A percentile compares a stretch with the other conserved stretches of the same genome.
Evolutionary conservation across 30 jellyfish, hydroid and myxozoan species (phyloP).

Genomic region (Hydractinia symbiolongicarpus): DNA sequence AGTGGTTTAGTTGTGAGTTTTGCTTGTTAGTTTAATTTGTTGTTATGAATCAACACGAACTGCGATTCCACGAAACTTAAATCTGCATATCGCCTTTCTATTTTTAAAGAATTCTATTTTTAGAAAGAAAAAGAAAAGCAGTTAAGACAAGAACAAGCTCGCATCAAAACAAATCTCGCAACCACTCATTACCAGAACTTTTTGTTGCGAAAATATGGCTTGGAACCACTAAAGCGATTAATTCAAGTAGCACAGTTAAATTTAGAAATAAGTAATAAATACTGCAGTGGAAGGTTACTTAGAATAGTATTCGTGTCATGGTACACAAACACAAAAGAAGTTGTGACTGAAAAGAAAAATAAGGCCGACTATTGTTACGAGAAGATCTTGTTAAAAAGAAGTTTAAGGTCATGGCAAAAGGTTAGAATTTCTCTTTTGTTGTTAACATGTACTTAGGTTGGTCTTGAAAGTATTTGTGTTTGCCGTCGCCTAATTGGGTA

Average conservation of each 20-base stretch:
- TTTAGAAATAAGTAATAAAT: conserved; percentile 46
- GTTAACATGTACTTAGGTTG: not conserved
- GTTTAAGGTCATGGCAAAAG: conserved; percentile 55
- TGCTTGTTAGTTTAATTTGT: too few relatives aligned
- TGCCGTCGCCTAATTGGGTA: not conserved
- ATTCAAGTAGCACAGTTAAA: conserved; percentile 38
- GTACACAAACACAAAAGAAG: conserved; percentile 39
- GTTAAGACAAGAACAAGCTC: conserved; percentile 39
- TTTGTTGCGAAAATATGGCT: conserved; percentile 48
- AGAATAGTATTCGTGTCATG: conserved; percentile 37
- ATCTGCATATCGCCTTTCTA: too few relatives aligned
- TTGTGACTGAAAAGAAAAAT: conserved; percentile 14
- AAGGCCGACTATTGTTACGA: conserved; percentile 47
- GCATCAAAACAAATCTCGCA: conserved; percentile 40
- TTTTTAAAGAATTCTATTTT: not conserved
- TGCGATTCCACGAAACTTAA: too few relatives aligned
- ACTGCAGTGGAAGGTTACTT: conserved; percentile 24
- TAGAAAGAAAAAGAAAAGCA: conserved; percentile 71
- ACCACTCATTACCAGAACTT: conserved; percentile 33
- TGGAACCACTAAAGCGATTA: conserved; percentile 73
- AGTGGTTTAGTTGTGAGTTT: too few relatives aligned
- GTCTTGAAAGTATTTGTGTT: not conserved
- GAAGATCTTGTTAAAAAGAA: conserved; percentile 42
- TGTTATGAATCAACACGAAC: too few relatives aligned
- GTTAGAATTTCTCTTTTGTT: conserved; percentile 21